Evolutionary conservation across 2,888 invertebrate genomes (phyloP), one percentile per base, ranked within the genome.

Genomic region (Mechanitis mazaeus): DNA sequence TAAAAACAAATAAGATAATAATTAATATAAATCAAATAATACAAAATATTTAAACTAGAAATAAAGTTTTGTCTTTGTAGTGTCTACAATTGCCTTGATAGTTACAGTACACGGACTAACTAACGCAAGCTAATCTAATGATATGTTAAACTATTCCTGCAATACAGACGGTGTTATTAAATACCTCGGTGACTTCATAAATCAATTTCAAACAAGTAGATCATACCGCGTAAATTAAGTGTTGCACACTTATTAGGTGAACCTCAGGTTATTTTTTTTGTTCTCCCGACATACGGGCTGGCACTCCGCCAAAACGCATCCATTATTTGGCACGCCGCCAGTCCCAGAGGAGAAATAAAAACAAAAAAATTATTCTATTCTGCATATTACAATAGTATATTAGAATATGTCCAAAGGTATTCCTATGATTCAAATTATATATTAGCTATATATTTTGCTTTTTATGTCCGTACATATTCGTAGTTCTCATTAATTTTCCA

Each of bases 281-380:
- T 63, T 61, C 60, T 55, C 53, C 53, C 63, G 78, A 77, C 83
- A 81, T 80, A 84, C 80, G 83, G 77, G 75, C 75, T 87, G 85
- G 85, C 82, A 54, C 54, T 33, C 3, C 45, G 80, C 86, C 86
- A 85, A 77, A 75, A 74, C 76, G 76, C 79, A 81, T 84, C 85
- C 80, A 87, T 85, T 81, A 84, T 84, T 84, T 85, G 87, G 85
- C 80, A 65, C 46, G 7, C 28, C 63, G 80, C 87, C 87, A 86
- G 74, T 67, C 71, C 72, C 71, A 60, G 56, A 63, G 33, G 56
- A 53, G 79, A 79, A 77, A 82, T 75, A 79, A 82, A 83, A 80
- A 81, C 81, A 81, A 79, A 80, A 77, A 83, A 56, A 56, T 63
- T 33, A 59, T 53, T 53, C 50, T 80, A 79, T 79, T 79, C 79